Evolutionary conservation across 2,888 invertebrate genomes (phyloP), one percentile per base, ranked within the genome.

Genomic region (Cryptus armator): DNA sequence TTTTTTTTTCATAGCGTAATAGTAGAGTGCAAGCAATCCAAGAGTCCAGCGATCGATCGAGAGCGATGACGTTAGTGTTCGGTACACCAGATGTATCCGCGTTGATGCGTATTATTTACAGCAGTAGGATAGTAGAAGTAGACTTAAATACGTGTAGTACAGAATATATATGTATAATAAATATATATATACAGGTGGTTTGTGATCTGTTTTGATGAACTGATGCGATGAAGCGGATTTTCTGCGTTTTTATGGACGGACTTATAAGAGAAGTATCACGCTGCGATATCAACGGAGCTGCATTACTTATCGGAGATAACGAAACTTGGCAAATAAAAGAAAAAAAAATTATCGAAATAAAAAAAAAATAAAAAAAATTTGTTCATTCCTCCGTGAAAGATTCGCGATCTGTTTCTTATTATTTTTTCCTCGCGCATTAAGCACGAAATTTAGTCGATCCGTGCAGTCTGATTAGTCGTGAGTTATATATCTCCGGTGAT

Each of bases 31-130:
- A 93, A 93, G 93, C 93, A 92, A 91, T 93, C 91, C 91, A 92
- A 93, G 90, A 93, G 90, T 93, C 92, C 93, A 93, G 92, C 91
- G 91, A 92, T 92, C 92, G 91, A 92, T 92, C 91, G 92, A 92
- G 92, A 92, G 92, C 91, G 91, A 92, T 93, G 92, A 91, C 92
- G 92, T 93, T 93, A 93, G 92, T 93, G 91, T 91, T 92, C 91
- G 91, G 91, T 91, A 91, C 91, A 93, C 93, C 93, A 92, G 90
- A 92, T 92, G 91, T 90, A 89, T 91, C 90, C 90, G 90, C 91
- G 91, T 91, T 91, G 92, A 93, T 93, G 93, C 92, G 88, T 91
- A 92, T 93, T 93, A 93, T 93, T 93, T 93, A 93, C 93, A 93
- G 93, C 93, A 89, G 82, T 85, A 85, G 91, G 90, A 92, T 91